Evolutionary conservation across 2,113 vertebrate species (phyloP).

Genomic region (Pachycephala philippinensis): DNA sequence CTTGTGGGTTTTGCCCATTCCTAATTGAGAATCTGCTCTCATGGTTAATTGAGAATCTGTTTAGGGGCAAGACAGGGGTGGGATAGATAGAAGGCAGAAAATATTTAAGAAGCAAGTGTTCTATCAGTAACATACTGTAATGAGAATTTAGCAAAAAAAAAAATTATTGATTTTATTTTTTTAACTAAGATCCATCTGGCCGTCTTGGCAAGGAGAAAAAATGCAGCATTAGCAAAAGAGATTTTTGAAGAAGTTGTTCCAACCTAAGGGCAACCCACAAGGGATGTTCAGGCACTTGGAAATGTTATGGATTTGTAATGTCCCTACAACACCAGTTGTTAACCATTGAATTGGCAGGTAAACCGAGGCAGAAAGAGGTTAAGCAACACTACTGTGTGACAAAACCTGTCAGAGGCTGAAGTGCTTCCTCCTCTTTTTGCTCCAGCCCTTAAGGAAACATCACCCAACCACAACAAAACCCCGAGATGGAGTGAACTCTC

Average conservation of each 20-base stretch:
- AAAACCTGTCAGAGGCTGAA: background rate
- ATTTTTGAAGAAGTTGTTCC: conserved; percentile 3
- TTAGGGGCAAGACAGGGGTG: conserved; percentile 28
- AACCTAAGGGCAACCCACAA: background rate
- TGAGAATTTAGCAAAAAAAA: conserved; percentile 8
- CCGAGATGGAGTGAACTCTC: background rate
- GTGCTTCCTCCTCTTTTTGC: background rate
- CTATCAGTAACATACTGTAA: background rate
- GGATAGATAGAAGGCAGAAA: conserved; percentile 16
- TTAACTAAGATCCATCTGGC: conserved; percentile 41
- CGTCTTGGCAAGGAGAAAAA: conserved; percentile 30
- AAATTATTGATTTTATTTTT: background rate
- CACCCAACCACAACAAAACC: background rate
- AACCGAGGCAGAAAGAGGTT: background rate
- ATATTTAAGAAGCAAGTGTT: conserved; percentile 40
- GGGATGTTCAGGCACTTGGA: background rate
- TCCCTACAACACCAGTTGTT: background rate
- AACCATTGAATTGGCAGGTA: background rate
- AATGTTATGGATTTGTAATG: background rate
- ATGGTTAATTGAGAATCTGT: conserved; percentile 46
- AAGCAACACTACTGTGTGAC: too few relatives aligned
- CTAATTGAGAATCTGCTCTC: conserved; percentile 46
- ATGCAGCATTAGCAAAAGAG: background rate
- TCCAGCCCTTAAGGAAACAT: background rate
- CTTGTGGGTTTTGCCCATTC: background rate